Evolutionary conservation across 2,888 invertebrate genomes (phyloP).

Genomic region (Cryptocheilus praepositus): DNA sequence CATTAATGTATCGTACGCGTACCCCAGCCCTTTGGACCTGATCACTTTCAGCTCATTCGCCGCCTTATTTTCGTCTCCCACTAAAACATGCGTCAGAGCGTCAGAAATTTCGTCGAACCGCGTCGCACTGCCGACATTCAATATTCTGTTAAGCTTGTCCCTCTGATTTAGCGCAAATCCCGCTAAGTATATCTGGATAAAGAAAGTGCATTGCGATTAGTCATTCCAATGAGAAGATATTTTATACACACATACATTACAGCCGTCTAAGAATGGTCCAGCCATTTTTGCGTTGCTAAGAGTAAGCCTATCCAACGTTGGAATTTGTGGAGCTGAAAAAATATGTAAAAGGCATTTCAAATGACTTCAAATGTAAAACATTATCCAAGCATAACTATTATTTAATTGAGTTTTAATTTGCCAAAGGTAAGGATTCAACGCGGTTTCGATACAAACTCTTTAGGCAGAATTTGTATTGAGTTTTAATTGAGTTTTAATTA

Average conservation of each 20-base stretch:
- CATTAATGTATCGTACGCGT: conserved; percentile 15
- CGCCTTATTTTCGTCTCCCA: conserved; percentile 78
- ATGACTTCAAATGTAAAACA: not conserved
- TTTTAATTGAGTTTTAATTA: too few relatives aligned
- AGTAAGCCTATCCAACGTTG: conserved; percentile 74
- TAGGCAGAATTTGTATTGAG: too few relatives aligned
- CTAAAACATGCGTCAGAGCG: conserved; percentile 87
- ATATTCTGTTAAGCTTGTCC: conserved; percentile 82
- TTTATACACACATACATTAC: conserved; percentile 80
- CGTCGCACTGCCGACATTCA: conserved; percentile 89
- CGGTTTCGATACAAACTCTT: too few relatives aligned
- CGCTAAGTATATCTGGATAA: conserved; percentile 80
- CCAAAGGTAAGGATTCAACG: too few relatives aligned
- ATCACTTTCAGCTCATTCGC: conserved; percentile 75
- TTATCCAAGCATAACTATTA: too few relatives aligned
- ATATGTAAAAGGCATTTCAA: not conserved
- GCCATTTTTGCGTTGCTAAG: conserved; percentile 82
- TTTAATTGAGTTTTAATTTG: too few relatives aligned
- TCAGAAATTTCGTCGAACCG: conserved; percentile 86
- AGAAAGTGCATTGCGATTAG: too few relatives aligned
- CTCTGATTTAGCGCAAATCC: conserved; percentile 81
- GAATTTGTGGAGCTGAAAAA: conserved; percentile 15
- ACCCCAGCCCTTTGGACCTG: conserved; percentile 63
- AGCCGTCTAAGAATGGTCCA: conserved; percentile 92
- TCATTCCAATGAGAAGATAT: not conserved